Evolutionary conservation across 2,113 vertebrate genomes (phyloP).

Genomic region (Pelecanoides urinatrix): DNA sequence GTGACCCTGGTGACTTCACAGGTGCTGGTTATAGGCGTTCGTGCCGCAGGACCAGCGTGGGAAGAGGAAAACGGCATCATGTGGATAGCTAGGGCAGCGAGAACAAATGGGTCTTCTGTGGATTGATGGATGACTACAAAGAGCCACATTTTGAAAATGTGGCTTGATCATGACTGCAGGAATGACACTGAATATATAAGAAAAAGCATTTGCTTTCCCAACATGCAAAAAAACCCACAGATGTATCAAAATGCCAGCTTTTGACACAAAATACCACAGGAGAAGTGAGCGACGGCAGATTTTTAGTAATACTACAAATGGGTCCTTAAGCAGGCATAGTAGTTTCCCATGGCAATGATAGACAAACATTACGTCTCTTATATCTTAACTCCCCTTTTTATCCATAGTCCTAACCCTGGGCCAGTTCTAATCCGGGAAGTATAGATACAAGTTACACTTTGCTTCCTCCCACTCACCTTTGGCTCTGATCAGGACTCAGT

Average conservation of each 20-base stretch:
- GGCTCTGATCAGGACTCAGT: neutral
- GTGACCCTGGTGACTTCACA: neutral
- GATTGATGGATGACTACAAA: neutral
- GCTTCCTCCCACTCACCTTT: neutral
- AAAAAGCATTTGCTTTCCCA: neutral
- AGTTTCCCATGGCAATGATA: neutral
- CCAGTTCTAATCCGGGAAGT: neutral
- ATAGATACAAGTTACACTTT: neutral
- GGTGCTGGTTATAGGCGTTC: neutral
- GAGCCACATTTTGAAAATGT: neutral
- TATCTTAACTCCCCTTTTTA: neutral
- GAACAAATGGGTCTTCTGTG: constrained; percentile 18
- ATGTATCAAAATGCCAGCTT: neutral
- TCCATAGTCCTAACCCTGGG: neutral
- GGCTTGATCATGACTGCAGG: neutral
- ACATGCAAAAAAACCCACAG: neutral
- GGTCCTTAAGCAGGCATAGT: neutral
- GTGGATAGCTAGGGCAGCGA: neutral
- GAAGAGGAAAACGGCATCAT: neutral
- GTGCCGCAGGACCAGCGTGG: neutral
- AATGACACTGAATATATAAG: neutral
- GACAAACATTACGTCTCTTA: neutral
- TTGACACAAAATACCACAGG: neutral
- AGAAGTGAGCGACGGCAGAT: neutral
- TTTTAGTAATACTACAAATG: neutral